Evolutionary conservation across 2,797 vertebrate genomes (phyloP).

Genomic region (Semotilus atromaculatus): DNA sequence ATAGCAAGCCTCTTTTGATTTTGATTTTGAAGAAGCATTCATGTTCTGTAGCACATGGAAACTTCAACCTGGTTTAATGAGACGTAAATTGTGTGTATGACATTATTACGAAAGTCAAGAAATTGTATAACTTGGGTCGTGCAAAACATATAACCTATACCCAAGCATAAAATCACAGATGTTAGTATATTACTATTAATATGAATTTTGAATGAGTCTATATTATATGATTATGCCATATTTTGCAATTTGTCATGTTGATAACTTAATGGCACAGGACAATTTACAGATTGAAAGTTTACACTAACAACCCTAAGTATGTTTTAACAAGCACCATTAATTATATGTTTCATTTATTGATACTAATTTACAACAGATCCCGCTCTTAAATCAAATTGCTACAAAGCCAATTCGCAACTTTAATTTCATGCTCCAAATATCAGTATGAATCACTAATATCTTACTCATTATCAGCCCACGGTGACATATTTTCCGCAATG

Average conservation of each 20-base stretch:
- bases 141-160: no score
- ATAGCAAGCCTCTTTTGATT: not conserved
- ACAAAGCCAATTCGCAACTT: not conserved
- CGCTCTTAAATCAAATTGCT: conserved; percentile 9
- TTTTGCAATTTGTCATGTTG: not conserved
- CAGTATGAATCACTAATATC: not conserved
- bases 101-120: not conserved
- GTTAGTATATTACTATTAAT: not conserved
- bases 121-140: no score
- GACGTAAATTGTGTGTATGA: not conserved
- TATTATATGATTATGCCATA: not conserved
- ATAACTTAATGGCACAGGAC: not conserved
- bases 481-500: not conserved
- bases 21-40: not conserved
- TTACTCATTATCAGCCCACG: not conserved
- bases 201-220: not conserved
- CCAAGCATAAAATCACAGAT: no score
- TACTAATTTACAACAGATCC: not conserved
- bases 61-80: not conserved
- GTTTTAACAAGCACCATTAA: not conserved
- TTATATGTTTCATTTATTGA: not conserved
- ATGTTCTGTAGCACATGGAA: not conserved
- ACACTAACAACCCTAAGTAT: not conserved
- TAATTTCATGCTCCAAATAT: conserved; percentile 12
- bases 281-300: not conserved